Conservation (phyloP, 2,113 vertebrate genomes). For the Passer domesticus region DNA sequence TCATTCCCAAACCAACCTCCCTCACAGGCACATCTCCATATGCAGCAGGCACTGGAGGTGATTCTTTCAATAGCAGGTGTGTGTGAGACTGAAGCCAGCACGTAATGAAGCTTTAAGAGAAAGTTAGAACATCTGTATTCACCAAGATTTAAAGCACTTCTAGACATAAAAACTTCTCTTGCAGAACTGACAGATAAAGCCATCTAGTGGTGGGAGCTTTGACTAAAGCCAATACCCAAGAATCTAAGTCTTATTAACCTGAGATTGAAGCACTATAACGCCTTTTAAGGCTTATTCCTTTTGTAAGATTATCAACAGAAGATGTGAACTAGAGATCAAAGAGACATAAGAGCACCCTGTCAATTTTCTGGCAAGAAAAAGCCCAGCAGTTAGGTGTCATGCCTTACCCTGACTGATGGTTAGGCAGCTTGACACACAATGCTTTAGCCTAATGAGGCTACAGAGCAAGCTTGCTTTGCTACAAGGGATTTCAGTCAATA, state of each 20-base stretch:
- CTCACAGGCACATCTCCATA: not conserved
- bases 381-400: not conserved
- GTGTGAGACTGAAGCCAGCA: not conserved
- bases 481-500: constrained; percentile 12
- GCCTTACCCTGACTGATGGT: not conserved
- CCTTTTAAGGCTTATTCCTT: not conserved
- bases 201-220: constrained; percentile 31
- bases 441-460: constrained; percentile 8
- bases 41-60: not conserved
- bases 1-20: not conserved
- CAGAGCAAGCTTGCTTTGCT: not conserved
- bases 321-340: not conserved
- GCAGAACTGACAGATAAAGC: constrained; percentile 12
- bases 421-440: not conserved
- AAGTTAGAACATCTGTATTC: not conserved
- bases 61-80: not conserved
- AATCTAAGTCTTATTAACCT: not conserved
- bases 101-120: not conserved
- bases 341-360: not conserved
- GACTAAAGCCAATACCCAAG: not conserved
- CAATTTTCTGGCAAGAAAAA: not conserved
- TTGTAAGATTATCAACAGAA: not conserved
- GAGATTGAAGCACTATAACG: not conserved
- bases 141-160: not conserved
- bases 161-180: not conserved